Conservation (phyloP, 2,113 vertebrate species). For the Heterotilapia buettikoferi region DNA sequence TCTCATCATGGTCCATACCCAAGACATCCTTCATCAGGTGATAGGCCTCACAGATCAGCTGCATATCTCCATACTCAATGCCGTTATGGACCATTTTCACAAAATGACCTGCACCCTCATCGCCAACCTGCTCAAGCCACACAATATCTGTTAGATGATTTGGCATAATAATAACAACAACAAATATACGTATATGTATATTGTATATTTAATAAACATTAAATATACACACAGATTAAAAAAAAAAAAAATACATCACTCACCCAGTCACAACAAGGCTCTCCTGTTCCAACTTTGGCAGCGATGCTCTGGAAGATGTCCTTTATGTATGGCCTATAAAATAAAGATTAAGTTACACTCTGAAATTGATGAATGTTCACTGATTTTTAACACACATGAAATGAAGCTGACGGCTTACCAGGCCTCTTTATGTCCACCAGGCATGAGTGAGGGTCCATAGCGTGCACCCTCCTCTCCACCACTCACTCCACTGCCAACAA, state of each 20-base stretch:
- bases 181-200: no score
- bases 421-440: conserved; percentile 90
- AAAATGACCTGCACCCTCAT: conserved; percentile 92
- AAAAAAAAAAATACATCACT: conserved; percentile 42
- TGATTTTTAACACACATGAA: neutral
- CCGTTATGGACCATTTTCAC: conserved; percentile 99
- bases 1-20: conserved; percentile 84
- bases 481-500: conserved; percentile 95
- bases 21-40: conserved; percentile 96
- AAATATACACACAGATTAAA: neutral
- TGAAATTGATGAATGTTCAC: fast-evolving
- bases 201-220: neutral
- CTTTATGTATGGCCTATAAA: conserved; percentile 90
- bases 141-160: conserved; percentile 33
- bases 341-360: fast-evolving
- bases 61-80: conserved; percentile 99
- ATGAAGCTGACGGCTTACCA: conserved; percentile 70
- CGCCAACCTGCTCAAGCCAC: conserved; percentile 82
- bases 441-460: conserved; percentile 94
- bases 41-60: conserved; percentile 97
- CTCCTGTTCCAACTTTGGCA: conserved; percentile 92
- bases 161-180: neutral
- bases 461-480: conserved; percentile 96
- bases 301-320: conserved; percentile 94
- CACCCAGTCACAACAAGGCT: conserved; percentile 97